phyloP scores from a whole-genome alignment of 64 coral and sea anemone species.

The Stylophora pistillata region DNA sequence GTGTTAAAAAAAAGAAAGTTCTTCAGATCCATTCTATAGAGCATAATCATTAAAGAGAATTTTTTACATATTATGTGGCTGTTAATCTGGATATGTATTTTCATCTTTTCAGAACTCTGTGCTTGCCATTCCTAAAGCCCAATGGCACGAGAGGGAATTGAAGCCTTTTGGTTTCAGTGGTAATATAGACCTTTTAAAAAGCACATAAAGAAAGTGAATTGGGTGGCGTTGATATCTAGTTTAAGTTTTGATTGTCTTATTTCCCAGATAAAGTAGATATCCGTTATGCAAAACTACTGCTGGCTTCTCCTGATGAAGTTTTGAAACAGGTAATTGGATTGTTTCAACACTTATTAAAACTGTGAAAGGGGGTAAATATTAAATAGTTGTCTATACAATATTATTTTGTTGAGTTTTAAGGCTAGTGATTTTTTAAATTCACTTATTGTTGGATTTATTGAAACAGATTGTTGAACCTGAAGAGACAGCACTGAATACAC shows the following conservation, averaged over 20 bases:
- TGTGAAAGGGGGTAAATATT: no score
- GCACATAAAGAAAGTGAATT: neutral
- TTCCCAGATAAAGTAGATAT: constrained; percentile 69
- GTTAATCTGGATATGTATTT: neutral
- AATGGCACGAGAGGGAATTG: constrained; percentile 83
- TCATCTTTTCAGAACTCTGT: constrained; percentile 63
- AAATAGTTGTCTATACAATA: no score
- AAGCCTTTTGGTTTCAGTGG: constrained; percentile 79
- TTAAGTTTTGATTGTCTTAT: neutral
- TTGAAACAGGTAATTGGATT: constrained; percentile 67
- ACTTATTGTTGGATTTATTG: neutral
- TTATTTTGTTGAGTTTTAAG: neutral
- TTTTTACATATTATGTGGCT: no score
- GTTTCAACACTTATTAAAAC: neutral
- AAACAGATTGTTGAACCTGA: constrained; percentile 63
- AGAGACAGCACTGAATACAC: constrained; percentile 39
- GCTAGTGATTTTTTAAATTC: no score
- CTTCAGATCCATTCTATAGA: no score
- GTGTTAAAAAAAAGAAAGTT: no score
- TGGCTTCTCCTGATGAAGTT: constrained; percentile 83
- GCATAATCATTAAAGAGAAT: no score
- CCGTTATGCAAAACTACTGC: constrained; percentile 83
- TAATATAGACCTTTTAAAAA: constrained; percentile 1
- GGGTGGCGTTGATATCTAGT: neutral
- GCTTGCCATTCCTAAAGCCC: constrained; percentile 71